Conservation (phyloP, 2,888 invertebrate genomes). For the Torymus auratus region DNA sequence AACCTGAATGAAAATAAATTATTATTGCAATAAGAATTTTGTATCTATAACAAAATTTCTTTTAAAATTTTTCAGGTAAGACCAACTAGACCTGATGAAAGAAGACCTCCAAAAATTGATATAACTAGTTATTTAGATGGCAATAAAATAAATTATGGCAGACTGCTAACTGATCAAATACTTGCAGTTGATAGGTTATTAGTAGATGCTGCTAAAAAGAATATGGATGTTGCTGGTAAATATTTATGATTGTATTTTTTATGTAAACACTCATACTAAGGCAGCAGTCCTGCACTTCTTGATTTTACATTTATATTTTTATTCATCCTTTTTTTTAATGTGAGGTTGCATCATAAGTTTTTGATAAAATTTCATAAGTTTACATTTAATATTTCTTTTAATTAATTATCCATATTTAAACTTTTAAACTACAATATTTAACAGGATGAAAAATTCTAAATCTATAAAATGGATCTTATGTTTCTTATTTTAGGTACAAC, state of each 20-base stretch:
- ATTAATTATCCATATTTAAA: no score
- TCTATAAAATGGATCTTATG: no score
- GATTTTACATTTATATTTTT: no score
- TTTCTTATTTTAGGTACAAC: constrained; percentile 85
- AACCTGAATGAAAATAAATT: constrained; percentile 1
- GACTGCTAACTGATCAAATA: constrained; percentile 91
- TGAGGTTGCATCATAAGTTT: no score
- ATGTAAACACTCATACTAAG: neutral
- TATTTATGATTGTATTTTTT: constrained; percentile 2
- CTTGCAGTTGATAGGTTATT: constrained; percentile 89
- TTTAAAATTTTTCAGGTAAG: constrained; percentile 65
- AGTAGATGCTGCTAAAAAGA: constrained; percentile 89
- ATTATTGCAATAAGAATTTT: neutral
- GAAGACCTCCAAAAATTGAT: constrained; percentile 67
- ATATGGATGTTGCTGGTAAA: constrained; percentile 81
- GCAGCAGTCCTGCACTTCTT: no score
- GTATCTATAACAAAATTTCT: neutral
- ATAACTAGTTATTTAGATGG: constrained; percentile 84
- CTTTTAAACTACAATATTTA: no score
- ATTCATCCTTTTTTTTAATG: no score
- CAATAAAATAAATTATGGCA: constrained; percentile 88
- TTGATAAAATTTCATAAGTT: no score
- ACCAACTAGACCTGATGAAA: constrained; percentile 66
- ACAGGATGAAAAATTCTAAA: no score
- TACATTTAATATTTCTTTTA: no score